Evolutionary conservation across 2,113 vertebrate species (phyloP).

Genomic region (Hystrix brachyura): DNA sequence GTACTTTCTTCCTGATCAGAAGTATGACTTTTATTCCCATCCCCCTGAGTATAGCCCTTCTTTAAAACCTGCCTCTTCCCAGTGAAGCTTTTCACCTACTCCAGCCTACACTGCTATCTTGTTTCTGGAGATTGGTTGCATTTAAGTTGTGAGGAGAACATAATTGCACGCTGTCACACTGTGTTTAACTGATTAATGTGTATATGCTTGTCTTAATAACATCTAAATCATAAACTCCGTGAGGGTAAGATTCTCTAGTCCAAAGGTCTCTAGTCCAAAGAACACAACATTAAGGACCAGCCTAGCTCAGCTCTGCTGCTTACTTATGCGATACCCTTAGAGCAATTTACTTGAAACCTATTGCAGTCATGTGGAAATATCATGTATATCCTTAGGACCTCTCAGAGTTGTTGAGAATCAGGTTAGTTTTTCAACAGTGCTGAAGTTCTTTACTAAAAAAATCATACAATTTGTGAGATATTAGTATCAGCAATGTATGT

Average conservation of each 20-base stretch:
- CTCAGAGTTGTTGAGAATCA: slow-evolving; percentile 28
- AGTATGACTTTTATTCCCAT: neutral
- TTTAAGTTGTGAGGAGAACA: neutral
- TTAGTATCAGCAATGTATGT: neutral
- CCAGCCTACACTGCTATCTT: neutral
- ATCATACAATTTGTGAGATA: neutral
- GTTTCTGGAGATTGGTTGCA: neutral
- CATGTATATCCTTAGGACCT: neutral
- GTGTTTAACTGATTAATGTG: slow-evolving; percentile 10
- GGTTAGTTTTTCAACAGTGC: neutral
- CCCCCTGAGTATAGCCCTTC: neutral
- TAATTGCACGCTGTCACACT: neutral
- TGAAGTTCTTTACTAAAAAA: slow-evolving; percentile 40
- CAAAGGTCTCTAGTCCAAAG: slow-evolving; percentile 35
- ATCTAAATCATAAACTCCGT: slow-evolving; percentile 16
- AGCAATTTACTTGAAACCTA: slow-evolving; percentile 22
- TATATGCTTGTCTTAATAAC: slow-evolving; percentile 9
- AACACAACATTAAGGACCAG: neutral
- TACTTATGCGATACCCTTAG: neutral
- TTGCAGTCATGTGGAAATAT: neutral
- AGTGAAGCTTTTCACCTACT: neutral
- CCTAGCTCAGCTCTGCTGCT: neutral
- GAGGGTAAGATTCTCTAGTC: slow-evolving; percentile 15
- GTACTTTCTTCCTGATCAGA: neutral
- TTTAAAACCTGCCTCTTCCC: slow-evolving; percentile 11